Base-by-base conservation (phyloP, 2,888 invertebrate genomes). In the Trichogramma evanescens region DNA sequence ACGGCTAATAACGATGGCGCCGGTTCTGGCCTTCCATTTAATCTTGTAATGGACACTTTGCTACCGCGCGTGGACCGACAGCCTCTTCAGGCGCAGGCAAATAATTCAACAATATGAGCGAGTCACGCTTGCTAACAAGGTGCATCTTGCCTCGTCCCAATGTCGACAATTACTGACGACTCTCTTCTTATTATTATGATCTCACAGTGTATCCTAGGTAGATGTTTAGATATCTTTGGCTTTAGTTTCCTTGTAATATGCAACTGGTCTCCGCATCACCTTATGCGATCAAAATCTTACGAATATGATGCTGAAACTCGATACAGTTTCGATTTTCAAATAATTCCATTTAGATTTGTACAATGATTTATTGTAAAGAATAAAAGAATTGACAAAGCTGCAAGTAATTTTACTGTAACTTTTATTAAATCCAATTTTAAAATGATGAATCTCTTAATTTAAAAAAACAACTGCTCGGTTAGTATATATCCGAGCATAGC, bases 21-120 rank as follows among this genome's bases (percentile, higher is more conserved):
- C 8, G 48, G 49, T 54, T 48, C 42, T 26, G 26, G 26, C 48
- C 50, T 58, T 61, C 63, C 56, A 62, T 56, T 57, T 50, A 39
- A 26, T 26, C 56, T 59, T 73, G 71, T 74, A 74, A 74, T 71
- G 69, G 71, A 73, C 70, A 73, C 74, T 72, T 66, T 65, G 73
- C 75, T 75, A 75, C 75, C 67, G 74, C 67, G 64, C n/a, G 8
- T 41, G 39, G 7, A 7, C 6, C 48, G 48, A 54, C 45, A 45
- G 45, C 26, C 49, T 49, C 53, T 53, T 41, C 38, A 44, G 10
- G 48, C 2, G 10, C 26, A 13, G 10, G 48, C 48, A 7, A 6
- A 48, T 6, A 49, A 43, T 8, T 48, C 13, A 13, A 38, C 9
- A 54, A 59, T 26, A 42, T n/a, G 26, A 7, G 9, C 56, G n/a